Conservation (phyloP, 2,113 vertebrate genomes). For the Macheiramphus alcinus region DNA sequence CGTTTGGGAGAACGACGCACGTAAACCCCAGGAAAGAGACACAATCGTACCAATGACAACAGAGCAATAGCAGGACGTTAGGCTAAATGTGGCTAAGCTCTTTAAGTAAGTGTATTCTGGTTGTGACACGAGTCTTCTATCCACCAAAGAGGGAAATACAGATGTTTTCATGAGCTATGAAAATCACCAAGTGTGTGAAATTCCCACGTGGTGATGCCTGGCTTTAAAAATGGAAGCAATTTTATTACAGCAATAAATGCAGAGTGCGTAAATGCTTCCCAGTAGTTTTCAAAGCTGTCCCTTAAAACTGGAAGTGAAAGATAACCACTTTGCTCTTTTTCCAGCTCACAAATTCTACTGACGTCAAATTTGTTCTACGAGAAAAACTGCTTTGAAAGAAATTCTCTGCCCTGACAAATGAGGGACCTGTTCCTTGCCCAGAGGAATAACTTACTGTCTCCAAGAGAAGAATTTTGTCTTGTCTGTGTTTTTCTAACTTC, state of each 20-base stretch:
- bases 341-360: neutral
- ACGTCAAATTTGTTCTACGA: neutral
- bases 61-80: neutral
- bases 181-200: neutral
- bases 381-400: neutral
- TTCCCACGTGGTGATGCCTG: neutral
- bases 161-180: neutral
- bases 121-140: neutral
- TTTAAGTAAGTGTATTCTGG: neutral
- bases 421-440: neutral
- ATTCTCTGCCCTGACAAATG: neutral
- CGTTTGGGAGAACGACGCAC: neutral
- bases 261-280: neutral
- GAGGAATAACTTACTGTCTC: neutral
- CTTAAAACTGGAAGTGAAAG: neutral
- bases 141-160: neutral
- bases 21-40: neutral
- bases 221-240: neutral
- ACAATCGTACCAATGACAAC: neutral
- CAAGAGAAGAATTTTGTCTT: neutral
- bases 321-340: neutral
- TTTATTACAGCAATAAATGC: conserved; percentile 4
- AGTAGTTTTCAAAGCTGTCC: neutral
- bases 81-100: neutral
- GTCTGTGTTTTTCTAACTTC: neutral